Percentiles rank a stretch among this genome's conserved stretches.
Conservation (phyloP, 1,140 invertebrate species). For the Ips nitidus region DNA sequence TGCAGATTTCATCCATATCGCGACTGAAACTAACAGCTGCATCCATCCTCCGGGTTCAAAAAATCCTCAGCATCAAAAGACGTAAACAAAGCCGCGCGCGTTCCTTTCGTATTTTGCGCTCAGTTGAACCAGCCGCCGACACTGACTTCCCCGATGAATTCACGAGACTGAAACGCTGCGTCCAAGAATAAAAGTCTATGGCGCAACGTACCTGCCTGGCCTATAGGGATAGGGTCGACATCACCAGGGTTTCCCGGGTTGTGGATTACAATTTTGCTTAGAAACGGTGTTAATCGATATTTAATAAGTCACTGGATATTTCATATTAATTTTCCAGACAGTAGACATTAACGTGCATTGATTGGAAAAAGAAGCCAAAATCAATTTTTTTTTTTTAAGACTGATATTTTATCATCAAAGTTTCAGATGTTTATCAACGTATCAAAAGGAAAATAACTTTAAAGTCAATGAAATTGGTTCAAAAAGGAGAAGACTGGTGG, state of each 20-base stretch:
- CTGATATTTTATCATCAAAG: too few relatives aligned
- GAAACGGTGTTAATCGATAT: constrained; percentile 25
- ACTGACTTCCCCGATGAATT: constrained; percentile 4
- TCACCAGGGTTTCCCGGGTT: constrained; percentile 19
- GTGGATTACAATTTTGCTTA: constrained; percentile 17
- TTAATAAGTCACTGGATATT: constrained; percentile 9
- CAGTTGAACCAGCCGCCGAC: not conserved
- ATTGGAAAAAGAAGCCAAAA: too few relatives aligned
- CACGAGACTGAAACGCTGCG: constrained; percentile 14
- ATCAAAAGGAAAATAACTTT: too few relatives aligned
- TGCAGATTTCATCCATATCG: not conserved
- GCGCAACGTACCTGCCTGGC: constrained; percentile 23
- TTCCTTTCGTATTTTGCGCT: not conserved
- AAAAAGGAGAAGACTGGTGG: too few relatives aligned
- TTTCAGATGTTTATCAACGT: too few relatives aligned
- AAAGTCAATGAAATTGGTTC: too few relatives aligned
- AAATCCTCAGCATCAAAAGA: constrained; percentile 2
- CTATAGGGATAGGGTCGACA: constrained; percentile 18
- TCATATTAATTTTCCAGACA: too few relatives aligned
- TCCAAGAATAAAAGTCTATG: constrained; percentile 24
- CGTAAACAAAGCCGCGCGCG: constrained; percentile 18
- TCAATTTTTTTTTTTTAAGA: too few relatives aligned
- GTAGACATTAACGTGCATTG: too few relatives aligned
- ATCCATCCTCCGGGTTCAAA: not conserved
- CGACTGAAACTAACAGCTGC: not conserved